Conservation (phyloP, 2,113 vertebrate genomes). For the Cinclus mexicanus region DNA sequence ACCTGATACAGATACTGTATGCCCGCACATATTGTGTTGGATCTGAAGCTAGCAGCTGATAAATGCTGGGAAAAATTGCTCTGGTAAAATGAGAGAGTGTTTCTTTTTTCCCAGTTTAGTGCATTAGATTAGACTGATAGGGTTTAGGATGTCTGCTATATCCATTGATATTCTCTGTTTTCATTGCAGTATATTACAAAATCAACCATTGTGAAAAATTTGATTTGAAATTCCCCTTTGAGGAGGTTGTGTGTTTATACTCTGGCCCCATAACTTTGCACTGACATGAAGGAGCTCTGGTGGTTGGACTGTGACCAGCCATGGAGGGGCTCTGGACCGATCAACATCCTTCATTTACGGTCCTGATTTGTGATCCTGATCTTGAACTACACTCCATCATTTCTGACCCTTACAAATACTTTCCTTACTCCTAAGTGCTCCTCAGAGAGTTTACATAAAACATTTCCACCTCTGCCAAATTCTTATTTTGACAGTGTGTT, state of each 20-base stretch:
- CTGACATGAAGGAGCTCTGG: background rate
- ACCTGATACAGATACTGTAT: background rate
- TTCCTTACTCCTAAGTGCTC: background rate
- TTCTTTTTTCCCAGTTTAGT: background rate
- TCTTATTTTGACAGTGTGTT: background rate
- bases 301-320: background rate
- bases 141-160: background rate
- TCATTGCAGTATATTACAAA: background rate
- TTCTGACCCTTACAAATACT: background rate
- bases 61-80: background rate
- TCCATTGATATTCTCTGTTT: background rate
- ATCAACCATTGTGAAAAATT: background rate
- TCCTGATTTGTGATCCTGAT: background rate
- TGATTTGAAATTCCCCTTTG: background rate
- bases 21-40: background rate
- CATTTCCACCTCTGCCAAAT: background rate
- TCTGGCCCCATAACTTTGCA: background rate
- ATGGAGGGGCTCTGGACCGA: fast-evolving
- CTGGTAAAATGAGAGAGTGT: background rate
- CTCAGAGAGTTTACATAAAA: background rate
- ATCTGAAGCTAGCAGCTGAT: background rate
- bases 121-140: background rate
- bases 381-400: background rate
- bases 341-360: background rate
- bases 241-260: background rate